Conservation (phyloP, 2,888 invertebrate species). For the Aporophyla nigra region DNA sequence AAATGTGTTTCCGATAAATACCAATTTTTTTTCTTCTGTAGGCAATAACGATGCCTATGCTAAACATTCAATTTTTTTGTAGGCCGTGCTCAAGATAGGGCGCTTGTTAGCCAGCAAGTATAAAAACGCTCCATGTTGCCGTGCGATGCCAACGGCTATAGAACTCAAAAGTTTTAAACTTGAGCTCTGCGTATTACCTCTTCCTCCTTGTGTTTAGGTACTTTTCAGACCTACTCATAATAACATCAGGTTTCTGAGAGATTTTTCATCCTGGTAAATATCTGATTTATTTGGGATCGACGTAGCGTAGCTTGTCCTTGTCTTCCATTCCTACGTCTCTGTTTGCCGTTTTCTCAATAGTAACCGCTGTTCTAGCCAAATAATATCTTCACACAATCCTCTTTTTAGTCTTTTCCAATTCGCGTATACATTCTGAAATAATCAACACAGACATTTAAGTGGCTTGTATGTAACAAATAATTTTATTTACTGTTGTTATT, state of each 20-base stretch:
- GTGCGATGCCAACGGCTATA: constrained; percentile 76
- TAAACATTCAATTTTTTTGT: constrained; percentile 31
- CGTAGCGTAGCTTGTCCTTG: background rate
- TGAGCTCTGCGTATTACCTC: constrained; percentile 79
- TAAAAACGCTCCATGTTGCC: constrained; percentile 65
- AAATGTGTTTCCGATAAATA: background rate
- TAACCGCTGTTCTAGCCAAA: background rate
- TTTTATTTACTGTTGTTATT: too few relatives aligned
- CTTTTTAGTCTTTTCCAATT: background rate
- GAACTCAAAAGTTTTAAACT: constrained; percentile 81
- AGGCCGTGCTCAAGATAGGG: constrained; percentile 82
- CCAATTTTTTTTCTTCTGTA: background rate
- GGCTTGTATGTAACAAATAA: too few relatives aligned
- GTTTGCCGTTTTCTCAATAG: background rate
- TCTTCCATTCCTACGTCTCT: too few relatives aligned
- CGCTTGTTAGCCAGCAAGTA: constrained; percentile 75
- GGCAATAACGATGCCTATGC: background rate
- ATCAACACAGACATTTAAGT: too few relatives aligned
- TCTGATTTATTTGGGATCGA: background rate
- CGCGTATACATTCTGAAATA: background rate
- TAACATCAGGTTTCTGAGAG: constrained; percentile 8
- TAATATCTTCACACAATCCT: background rate
- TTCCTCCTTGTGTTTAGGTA: constrained; percentile 57
- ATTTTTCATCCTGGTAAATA: background rate
- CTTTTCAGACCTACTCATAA: constrained; percentile 11